These are phyloP conservation scores for Eufriesea mexicana DNA, from an alignment of 1,140 invertebrate genomes.

Conservation along the genomic window DNA sequence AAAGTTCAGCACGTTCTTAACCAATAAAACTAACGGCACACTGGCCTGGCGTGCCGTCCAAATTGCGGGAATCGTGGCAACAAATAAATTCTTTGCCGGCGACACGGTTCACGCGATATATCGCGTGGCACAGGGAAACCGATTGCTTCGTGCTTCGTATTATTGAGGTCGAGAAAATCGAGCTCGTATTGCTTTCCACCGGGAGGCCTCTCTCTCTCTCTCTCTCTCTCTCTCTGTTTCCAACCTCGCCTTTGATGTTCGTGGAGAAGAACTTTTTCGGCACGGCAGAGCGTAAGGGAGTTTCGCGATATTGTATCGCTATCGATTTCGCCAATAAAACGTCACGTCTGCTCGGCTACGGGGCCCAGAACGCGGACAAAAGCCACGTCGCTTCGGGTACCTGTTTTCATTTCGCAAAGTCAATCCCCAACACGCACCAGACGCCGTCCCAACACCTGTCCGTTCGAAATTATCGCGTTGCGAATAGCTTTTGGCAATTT, in stretches of 20 bases:
- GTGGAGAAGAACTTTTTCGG: constrained; percentile 38
- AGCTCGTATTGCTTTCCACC: constrained; percentile 42
- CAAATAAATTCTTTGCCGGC: constrained; percentile 26
- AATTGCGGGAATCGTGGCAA: not conserved
- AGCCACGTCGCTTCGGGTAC: not conserved
- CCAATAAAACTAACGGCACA: constrained; percentile 8
- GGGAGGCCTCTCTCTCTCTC: too few species aligned
- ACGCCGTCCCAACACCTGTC: not conserved
- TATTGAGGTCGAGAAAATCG: constrained; percentile 55
- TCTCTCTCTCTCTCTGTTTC: not conserved
- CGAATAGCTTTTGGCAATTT: not conserved
- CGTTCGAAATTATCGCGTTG: not conserved
- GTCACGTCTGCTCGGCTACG: not conserved
- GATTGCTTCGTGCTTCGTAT: constrained; percentile 44
- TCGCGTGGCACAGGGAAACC: constrained; percentile 3
- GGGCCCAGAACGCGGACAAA: constrained; percentile 14
- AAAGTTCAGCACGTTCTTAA: not conserved
- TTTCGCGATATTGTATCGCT: constrained; percentile 46
- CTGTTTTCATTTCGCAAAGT: not conserved
- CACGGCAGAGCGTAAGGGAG: constrained; percentile 36
- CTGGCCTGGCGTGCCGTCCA: not conserved
- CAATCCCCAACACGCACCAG: not conserved
- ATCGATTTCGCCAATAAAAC: constrained; percentile 40
- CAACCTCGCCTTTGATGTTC: constrained; percentile 42
- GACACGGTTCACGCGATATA: constrained; percentile 16